These are phyloP conservation scores for Amblyteles armatorius DNA, from an alignment of 2,888 invertebrate species.

Conservation along the genomic window DNA sequence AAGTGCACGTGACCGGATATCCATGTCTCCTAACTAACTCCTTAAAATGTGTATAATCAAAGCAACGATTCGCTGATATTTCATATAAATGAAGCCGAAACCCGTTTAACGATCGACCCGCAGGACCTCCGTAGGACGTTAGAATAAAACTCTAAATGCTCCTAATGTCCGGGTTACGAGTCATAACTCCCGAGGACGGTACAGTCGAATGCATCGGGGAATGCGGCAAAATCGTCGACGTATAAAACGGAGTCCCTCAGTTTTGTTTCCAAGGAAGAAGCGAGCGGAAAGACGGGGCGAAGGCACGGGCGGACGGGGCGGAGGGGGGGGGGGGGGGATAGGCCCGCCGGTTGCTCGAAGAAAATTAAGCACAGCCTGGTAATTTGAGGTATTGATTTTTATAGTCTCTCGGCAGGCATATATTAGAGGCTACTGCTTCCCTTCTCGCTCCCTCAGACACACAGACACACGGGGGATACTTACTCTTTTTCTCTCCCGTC, in stretches of 20 bases:
- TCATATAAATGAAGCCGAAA: background rate
- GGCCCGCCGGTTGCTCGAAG: conserved; percentile 79
- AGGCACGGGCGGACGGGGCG: conserved; percentile 55
- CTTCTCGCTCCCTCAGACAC: conserved; percentile 55
- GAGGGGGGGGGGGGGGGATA: conserved; percentile 68
- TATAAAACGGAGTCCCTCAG: conserved; percentile 16
- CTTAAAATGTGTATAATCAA: background rate
- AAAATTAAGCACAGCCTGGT: conserved; percentile 85
- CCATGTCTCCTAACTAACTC: background rate
- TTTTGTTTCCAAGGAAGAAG: conserved; percentile 54
- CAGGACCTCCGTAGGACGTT: background rate
- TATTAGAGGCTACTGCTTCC: conserved; percentile 79
- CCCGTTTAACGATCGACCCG: conserved; percentile 19
- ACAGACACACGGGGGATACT: conserved; percentile 46
- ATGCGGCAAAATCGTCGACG: conserved; percentile 54
- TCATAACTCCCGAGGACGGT: conserved; percentile 47
- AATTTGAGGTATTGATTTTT: conserved; percentile 85
- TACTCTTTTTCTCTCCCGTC: conserved; percentile 65
- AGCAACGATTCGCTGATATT: conserved; percentile 15
- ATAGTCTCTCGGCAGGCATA: conserved; percentile 84
- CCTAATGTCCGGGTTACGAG: conserved; percentile 48
- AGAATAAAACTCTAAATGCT: conserved; percentile 40
- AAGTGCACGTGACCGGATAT: background rate
- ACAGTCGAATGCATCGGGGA: conserved; percentile 30
- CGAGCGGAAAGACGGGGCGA: conserved; percentile 47